Evolutionary conservation across 2,113 vertebrate genomes (phyloP), one percentile per base, ranked within the genome.

Genomic region (Misgurnus anguillicaudatus): DNA sequence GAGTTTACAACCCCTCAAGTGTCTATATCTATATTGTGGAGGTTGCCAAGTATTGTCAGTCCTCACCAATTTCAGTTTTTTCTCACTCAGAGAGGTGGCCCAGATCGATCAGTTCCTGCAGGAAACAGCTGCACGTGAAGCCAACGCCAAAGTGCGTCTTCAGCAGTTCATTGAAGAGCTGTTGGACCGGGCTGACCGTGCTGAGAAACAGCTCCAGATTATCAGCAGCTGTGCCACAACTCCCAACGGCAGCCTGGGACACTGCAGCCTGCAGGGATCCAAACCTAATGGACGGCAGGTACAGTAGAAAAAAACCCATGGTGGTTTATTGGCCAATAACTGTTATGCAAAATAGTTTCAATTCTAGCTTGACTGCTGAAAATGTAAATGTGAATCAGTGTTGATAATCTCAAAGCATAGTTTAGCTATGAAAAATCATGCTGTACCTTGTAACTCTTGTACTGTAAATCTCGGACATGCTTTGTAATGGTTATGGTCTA

Each of bases 91-190:
- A 91, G 97, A 99, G 87, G 97, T 97, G 85, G 90, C 95, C 73
- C 97, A 98, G 90, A 98, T 99, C 0, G 97, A 99, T 87, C 95
- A 97, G 85, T 99, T 99, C 92, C 94, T 99, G 77, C 98, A 99
- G 92, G 97, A 98, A 88, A 99, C 98, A 0, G 98, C 98, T 0
- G 95, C 95, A 0, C 94, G 97, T 0, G 97, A 99, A 87, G 97
- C 97, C 87, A 98, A 95, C 0, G 97, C 97, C 87, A 99, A 99
- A 82, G 94, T 98, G 60, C 94, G 97, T 0, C 92, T 99, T 85
- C 98, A 99, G 91, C 97, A 96, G 85, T 99, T 99, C 89, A 99
- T 99, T 0, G 98, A 99, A 93, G 98, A 98, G 91, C 95, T 99
- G 78, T 92, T 99, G 87, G 98, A 99, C 88, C 93, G 98, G 0